Conservation (phyloP, 1,140 invertebrate genomes). For the Cecropterus lyciades region DNA sequence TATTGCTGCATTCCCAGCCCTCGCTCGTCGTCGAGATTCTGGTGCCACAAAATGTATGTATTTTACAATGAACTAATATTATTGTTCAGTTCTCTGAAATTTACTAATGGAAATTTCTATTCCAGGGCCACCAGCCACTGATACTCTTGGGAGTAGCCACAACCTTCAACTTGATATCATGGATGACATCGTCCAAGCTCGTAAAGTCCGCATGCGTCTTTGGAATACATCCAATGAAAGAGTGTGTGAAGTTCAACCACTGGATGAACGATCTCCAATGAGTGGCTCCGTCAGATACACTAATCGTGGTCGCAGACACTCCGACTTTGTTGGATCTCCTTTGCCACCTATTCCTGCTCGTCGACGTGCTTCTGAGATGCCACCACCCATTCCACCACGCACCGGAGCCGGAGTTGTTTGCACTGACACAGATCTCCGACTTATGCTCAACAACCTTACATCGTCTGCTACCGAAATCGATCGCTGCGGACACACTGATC, state of each 20-base stretch:
- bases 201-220: conserved; percentile 92
- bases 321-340: conserved; percentile 87
- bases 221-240: conserved; percentile 92
- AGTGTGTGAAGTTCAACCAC: conserved; percentile 91
- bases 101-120: conserved; percentile 16
- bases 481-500: conserved; percentile 81
- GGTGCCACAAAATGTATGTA: conserved; percentile 73
- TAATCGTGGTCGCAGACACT: conserved; percentile 87
- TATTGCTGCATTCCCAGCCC: conserved; percentile 89
- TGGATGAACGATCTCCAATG: conserved; percentile 86
- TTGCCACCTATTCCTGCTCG: conserved; percentile 83
- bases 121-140: conserved; percentile 87
- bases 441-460: conserved; percentile 91
- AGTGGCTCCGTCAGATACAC: conserved; percentile 82
- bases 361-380: conserved; percentile 88
- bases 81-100: not conserved
- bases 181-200: conserved; percentile 93
- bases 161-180: conserved; percentile 94
- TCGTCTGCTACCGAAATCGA: conserved; percentile 92
- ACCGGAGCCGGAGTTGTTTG: conserved; percentile 86
- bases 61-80: not conserved
- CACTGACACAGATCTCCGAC: conserved; percentile 91
- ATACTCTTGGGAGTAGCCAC: conserved; percentile 89
- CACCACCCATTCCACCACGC: conserved; percentile 79
- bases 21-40: conserved; percentile 66